Evolutionary conservation across 2,113 vertebrate species (phyloP), one percentile per base, ranked within the genome.

Genomic region (Periophthalmus modestus): DNA sequence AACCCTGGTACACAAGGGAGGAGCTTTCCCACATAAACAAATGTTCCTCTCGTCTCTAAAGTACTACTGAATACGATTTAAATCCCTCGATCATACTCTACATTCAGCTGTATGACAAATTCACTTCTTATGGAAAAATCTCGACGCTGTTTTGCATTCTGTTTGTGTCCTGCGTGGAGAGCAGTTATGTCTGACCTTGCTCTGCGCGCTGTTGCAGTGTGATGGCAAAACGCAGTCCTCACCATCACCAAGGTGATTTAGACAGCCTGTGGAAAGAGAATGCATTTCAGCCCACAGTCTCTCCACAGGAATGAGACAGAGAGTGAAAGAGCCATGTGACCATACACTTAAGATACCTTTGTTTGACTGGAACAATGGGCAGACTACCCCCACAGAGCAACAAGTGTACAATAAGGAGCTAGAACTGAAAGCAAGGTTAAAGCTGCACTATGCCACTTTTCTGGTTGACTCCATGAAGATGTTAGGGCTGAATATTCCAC

Each of bases 21-120:
- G 65, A 34, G 39, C 68, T 85, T 86, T 74, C 58, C 81, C 82
- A 28, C 72, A 73, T 78, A 74, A 89, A 74, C 86, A 88, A 89
- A 82, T 78, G 78, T 69, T 84, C 82, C 54, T 85, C 66, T 79
- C 71, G 70, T 75, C 66, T 62, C 61, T 23, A 62, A 62, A 70
- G 23, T 72, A 74, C 73, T 23, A 80, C 39, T 9, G n/a, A n/a
- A n/a, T n/a, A n/a, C n/a, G n/a, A 43, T 9, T 43, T 10, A 59
- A 21, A 61, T 68, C 54, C 21, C 55, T 46, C 66, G 75, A 9
- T 65, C 66, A 52, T 74, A 68, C 50, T 57, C 78, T 55, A 59
- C 68, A 54, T 10, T 67, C 74, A 74, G 57, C 55, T 66, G 18
- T 36, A 77, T 57, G 24, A 46, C 47, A 68, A 28, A 24, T 57